phyloP scores from a whole-genome alignment of 2,888 invertebrate genomes.

The Conistra vaccinii region DNA sequence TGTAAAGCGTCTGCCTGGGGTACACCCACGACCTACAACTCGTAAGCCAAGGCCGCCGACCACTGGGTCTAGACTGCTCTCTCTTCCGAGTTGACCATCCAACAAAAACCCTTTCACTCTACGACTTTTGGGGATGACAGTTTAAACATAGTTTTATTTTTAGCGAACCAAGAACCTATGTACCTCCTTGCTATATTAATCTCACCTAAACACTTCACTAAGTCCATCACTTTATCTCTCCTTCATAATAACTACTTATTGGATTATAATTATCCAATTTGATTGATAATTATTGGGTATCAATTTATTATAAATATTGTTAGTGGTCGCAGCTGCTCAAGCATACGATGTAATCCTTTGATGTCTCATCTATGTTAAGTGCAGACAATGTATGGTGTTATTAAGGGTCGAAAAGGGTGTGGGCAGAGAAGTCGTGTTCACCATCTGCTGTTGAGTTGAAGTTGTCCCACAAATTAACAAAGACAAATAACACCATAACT shows the following conservation, averaged over 20 bases:
- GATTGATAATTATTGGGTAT: conserved; percentile 31
- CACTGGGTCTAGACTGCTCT: no score
- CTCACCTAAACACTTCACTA: neutral
- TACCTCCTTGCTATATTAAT: neutral
- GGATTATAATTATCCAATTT: conserved; percentile 23
- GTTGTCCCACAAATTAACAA: neutral
- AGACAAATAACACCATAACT: neutral
- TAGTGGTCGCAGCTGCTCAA: conserved; percentile 27
- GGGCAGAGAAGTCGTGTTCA: neutral
- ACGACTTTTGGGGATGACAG: no score
- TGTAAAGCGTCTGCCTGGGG: no score
- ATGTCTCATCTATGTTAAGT: conserved; percentile 9
- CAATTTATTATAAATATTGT: conserved; percentile 25
- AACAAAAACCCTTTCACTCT: no score
- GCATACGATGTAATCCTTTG: conserved; percentile 10
- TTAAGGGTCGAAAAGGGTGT: neutral
- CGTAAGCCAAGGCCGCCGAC: no score
- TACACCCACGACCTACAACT: no score
- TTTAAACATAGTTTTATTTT: neutral
- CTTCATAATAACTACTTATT: neutral
- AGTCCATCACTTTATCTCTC: neutral
- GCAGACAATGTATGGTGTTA: neutral
- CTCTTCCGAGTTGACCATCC: no score
- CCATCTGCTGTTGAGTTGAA: neutral
- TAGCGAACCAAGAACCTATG: no score